Evolutionary conservation across 2,888 invertebrate genomes (phyloP).

Genomic region (Philereme transversata): DNA sequence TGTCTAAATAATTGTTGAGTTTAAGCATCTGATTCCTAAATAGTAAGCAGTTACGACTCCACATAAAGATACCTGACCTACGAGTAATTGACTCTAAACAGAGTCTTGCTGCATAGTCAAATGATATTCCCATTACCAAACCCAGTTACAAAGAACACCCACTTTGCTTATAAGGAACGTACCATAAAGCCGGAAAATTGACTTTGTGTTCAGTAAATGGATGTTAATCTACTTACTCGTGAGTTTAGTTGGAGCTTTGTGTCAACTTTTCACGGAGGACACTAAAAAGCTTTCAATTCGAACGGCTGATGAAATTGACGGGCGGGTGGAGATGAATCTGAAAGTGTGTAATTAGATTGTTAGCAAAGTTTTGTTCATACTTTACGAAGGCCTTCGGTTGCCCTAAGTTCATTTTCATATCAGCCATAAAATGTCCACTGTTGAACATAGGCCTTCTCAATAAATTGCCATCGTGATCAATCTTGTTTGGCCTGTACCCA

Average conservation of each 20-base stretch:
- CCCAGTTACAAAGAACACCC: constrained; percentile 24
- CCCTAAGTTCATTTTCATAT: background rate
- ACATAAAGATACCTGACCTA: no score
- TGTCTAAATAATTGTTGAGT: no score
- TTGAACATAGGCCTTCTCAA: no score
- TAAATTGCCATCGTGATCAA: no score
- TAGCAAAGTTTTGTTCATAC: background rate
- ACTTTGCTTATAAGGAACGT: constrained; percentile 23
- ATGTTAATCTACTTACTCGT: constrained; percentile 40
- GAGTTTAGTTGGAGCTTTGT: constrained; percentile 40
- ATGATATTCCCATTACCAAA: constrained; percentile 4
- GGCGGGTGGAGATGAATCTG: constrained; percentile 1
- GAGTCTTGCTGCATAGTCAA: background rate
- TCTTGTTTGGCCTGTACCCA: no score
- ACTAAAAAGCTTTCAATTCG: constrained; percentile 43
- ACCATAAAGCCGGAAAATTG: constrained; percentile 33
- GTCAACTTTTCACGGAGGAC: constrained; percentile 41
- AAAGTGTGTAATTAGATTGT: constrained; percentile 21
- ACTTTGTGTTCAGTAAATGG: constrained; percentile 41
- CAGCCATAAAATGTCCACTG: background rate
- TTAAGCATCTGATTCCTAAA: no score
- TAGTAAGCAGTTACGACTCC: no score
- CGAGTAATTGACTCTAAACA: no score
- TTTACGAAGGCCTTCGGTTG: background rate
- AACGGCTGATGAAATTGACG: constrained; percentile 37